Conservation (phyloP, 2,797 vertebrate species). For the Neosilurus mollespiculum region DNA sequence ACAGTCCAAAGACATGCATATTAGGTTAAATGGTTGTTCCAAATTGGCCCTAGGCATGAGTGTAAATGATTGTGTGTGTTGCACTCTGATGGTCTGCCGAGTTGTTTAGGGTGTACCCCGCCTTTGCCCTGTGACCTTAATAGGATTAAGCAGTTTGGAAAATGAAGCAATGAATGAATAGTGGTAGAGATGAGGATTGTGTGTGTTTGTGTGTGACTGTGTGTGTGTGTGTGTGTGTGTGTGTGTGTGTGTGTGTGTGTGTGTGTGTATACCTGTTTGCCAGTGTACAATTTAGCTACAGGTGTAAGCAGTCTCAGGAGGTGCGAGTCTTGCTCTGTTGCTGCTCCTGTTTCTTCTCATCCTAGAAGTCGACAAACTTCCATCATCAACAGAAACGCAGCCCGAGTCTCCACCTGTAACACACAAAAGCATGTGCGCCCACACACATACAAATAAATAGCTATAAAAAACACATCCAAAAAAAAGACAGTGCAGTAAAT, state of each 20-base stretch:
- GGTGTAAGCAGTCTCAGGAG: constrained; percentile 79
- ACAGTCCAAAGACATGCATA: no score
- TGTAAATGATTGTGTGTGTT: no score
- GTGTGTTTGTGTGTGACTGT: neutral
- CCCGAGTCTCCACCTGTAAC: constrained; percentile 77
- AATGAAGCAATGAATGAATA: no score
- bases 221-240: neutral
- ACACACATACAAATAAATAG: neutral
- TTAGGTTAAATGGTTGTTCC: no score
- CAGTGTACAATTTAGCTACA: constrained; percentile 84
- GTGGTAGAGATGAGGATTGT: neutral
- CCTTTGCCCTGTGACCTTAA: no score
- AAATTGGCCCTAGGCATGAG: no score
- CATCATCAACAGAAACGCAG: constrained; percentile 78
- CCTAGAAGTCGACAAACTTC: constrained; percentile 77
- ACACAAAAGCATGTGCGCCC: constrained; percentile 24
- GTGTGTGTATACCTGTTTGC: constrained; percentile 75
- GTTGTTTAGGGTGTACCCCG: no score
- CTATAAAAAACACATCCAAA: neutral
- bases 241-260: neutral
- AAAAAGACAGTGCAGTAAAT: neutral
- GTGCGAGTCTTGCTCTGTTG: constrained; percentile 70
- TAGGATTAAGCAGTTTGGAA: no score
- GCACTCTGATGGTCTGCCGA: no score
- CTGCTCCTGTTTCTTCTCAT: constrained; percentile 74